Conservation (phyloP, 2,113 vertebrate species). For the Sinocyclocheilus maitianheensis region DNA sequence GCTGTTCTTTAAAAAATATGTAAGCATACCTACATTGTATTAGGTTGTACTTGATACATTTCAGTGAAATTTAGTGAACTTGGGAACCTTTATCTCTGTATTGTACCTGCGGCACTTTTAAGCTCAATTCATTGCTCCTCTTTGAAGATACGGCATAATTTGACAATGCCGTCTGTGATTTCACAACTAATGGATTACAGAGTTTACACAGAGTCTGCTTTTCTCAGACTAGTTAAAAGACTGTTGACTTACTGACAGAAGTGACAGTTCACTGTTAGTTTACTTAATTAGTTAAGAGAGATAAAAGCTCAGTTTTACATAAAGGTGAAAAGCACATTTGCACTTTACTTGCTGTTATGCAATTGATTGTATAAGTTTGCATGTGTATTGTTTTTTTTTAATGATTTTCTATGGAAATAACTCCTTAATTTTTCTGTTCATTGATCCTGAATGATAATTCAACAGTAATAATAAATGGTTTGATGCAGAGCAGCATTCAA, state of each 20-base stretch:
- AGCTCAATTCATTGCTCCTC: constrained; percentile 22
- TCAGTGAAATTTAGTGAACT: constrained; percentile 29
- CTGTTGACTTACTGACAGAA: background rate
- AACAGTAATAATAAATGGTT: background rate
- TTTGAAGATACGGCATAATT: constrained; percentile 45
- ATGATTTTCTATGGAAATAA: background rate
- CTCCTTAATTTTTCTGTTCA: background rate
- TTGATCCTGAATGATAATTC: background rate
- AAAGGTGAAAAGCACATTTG: background rate
- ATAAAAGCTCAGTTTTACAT: background rate
- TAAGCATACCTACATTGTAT: background rate
- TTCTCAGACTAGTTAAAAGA: constrained; percentile 15
- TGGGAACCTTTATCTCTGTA: constrained; percentile 52
- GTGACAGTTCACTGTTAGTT: background rate
- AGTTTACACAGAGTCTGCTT: constrained; percentile 14
- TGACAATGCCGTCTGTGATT: constrained; percentile 38
- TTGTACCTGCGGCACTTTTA: constrained; percentile 48
- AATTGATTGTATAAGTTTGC: background rate
- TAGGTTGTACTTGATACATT: background rate
- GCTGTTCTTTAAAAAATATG: background rate
- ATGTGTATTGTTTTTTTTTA: background rate
- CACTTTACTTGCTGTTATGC: background rate
- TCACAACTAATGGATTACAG: constrained; percentile 41
- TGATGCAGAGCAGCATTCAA: background rate
- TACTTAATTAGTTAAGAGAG: background rate